A percentile compares a stretch with the other conserved stretches of the same genome.
Conservation (phyloP, 2,113 vertebrate species). For the Scatophagus argus region DNA sequence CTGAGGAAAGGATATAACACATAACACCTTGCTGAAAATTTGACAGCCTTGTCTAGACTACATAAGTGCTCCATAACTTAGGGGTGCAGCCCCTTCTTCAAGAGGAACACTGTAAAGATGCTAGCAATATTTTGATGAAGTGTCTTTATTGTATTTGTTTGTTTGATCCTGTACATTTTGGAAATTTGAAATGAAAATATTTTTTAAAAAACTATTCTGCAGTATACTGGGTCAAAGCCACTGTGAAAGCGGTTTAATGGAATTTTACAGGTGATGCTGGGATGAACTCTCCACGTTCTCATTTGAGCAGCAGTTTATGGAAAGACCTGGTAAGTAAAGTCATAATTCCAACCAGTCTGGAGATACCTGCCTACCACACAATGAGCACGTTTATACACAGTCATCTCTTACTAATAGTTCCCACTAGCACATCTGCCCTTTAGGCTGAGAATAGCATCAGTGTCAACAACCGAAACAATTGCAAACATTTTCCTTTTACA, state of each 20-base stretch:
- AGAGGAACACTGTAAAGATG: too few species aligned
- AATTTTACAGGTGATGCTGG: constrained; percentile 7
- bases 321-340: constrained; percentile 30
- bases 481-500: background rate
- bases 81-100: too few species aligned
- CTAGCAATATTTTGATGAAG: too few species aligned
- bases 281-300: constrained; percentile 11
- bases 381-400: constrained; percentile 25
- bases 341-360: constrained; percentile 5
- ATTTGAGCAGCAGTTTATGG: constrained; percentile 52
- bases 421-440: constrained; percentile 22
- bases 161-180: too few species aligned
- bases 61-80: too few species aligned
- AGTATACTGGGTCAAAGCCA: background rate
- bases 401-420: constrained; percentile 22
- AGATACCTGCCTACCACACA: constrained; percentile 18
- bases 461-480: background rate
- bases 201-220: too few species aligned
- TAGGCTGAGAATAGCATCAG: background rate
- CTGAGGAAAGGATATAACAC: too few species aligned
- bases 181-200: too few species aligned
- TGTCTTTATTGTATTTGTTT: too few species aligned
- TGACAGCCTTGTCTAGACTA: too few species aligned
- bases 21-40: too few species aligned
- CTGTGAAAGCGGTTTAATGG: constrained; percentile 9